A percentile compares a stretch with the other conserved stretches of the same genome.
phyloP scores from a whole-genome alignment of 1,140 invertebrate genomes.

The Drosophila sturtevanti region DNA sequence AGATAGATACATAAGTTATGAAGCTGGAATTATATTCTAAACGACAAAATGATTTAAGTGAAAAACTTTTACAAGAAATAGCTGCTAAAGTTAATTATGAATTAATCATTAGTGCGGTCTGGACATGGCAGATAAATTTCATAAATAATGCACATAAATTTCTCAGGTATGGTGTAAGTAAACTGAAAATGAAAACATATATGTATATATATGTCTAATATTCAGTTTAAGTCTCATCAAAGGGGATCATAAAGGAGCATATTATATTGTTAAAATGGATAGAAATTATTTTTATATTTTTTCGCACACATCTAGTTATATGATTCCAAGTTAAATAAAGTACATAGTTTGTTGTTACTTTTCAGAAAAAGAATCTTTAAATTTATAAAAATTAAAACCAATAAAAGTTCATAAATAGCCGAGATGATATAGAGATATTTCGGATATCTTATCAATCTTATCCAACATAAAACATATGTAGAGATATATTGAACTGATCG shows the following conservation, averaged over 20 bases:
- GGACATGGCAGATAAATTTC: background rate
- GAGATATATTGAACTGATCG: too few relatives aligned
- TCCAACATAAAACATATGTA: too few relatives aligned
- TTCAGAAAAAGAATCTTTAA: too few relatives aligned
- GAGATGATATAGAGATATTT: too few relatives aligned
- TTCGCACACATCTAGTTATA: too few relatives aligned
- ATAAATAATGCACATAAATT: constrained; percentile 6
- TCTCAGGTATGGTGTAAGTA: background rate
- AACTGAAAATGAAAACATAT: background rate
- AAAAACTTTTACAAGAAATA: background rate
- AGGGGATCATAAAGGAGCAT: background rate
- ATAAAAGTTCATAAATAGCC: too few relatives aligned
- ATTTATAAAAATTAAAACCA: too few relatives aligned
- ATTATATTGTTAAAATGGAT: background rate
- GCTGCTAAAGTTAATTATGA: background rate
- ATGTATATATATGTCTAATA: too few relatives aligned
- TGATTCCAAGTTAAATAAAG: too few relatives aligned
- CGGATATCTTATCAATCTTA: too few relatives aligned
- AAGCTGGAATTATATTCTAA: background rate
- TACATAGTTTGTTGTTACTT: too few relatives aligned
- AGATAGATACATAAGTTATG: background rate
- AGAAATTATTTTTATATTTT: too few relatives aligned
- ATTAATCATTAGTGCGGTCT: constrained; percentile 1
- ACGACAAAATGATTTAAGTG: background rate
- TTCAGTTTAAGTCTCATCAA: background rate